Base-by-base conservation (phyloP, 2,888 invertebrate species). In the Noctua comes region DNA sequence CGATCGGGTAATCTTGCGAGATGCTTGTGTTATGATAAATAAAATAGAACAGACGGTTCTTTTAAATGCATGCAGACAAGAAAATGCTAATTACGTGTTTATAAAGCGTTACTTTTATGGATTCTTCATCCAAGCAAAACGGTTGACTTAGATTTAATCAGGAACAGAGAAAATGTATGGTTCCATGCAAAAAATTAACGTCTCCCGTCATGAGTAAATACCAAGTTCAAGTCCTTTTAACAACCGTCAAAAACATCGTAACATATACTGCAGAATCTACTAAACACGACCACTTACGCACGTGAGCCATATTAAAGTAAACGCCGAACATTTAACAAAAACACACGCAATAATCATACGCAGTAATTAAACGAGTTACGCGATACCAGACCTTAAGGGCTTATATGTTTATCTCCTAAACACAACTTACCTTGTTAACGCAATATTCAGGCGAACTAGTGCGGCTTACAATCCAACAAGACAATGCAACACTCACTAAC, bases 381-480 rank as follows among this genome's bases (percentile, higher is more conserved):
- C 85, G 77, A 85, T 59, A 74, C 10, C 40, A 77, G 46, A 80
- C 82, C 77, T 79, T 83, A 81, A 79, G 40, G 59, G 57, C 46
- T 77, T 76, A 79, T 84, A 77, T 83, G 77, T 84, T 84, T 88
- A 83, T 80, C 70, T 64, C 27, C 69, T 71, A 40, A 77, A 74
- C 74, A 75, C 86, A 79, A 76, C 88, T 88, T 77, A 89, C 88
- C 88, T 83, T 72, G 43, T 16, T 11, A 72, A 43, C 48, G 73
- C 57, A 79, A 79, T 77, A 76, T 73, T 83, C 75, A 51, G 82
- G 6, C 36, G 75, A 79, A 85, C 82, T 83, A 84, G 79, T 69
- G 73, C 81, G 64, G 87, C 80, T 87, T 76, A 88, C 84, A 88
- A 88, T 88, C 89, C 89, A 81, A 89, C 79, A 83, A 72, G 73